phyloP scores from a whole-genome alignment of 2,113 vertebrate species.

The Seriola aureovittata region DNA sequence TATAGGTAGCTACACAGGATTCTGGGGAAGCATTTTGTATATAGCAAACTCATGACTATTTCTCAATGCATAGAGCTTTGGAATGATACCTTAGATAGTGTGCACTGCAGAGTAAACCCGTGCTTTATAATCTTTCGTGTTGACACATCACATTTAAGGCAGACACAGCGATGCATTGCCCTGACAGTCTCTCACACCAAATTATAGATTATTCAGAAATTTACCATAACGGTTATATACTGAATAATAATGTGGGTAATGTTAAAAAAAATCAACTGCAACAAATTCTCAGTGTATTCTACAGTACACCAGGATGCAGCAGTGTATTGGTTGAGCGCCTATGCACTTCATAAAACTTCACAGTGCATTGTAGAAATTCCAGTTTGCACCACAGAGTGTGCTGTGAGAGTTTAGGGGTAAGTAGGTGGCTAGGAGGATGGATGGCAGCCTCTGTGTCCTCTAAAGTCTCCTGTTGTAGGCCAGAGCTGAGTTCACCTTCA shows the following conservation, averaged over 20 bases:
- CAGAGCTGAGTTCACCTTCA: conserved; percentile 82
- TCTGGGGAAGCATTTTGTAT: conserved; percentile 21
- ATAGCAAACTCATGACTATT: conserved; percentile 25
- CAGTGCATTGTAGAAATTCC: background rate
- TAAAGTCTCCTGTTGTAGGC: conserved; percentile 74
- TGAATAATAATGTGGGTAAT: background rate
- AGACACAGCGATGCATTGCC: background rate
- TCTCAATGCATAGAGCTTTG: background rate
- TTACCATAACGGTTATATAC: background rate
- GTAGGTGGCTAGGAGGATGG: conserved; percentile 76
- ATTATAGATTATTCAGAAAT: conserved; percentile 47
- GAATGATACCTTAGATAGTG: conserved; percentile 19
- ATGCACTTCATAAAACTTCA: conserved; percentile 3
- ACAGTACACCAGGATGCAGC: background rate
- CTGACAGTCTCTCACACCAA: conserved; percentile 24
- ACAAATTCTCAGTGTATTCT: background rate
- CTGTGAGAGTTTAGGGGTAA: conserved; percentile 52
- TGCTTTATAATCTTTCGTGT: background rate
- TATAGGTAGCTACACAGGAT: conserved; percentile 18
- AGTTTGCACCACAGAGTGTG: conserved; percentile 9
- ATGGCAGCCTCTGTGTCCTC: conserved; percentile 79
- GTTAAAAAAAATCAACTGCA: background rate
- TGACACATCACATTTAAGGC: conserved; percentile 5
- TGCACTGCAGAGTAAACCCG: conserved; percentile 8
- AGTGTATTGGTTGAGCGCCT: background rate